Evolutionary conservation across 2,113 vertebrate genomes (phyloP).

Genomic region (Hoplias malabaricus): DNA sequence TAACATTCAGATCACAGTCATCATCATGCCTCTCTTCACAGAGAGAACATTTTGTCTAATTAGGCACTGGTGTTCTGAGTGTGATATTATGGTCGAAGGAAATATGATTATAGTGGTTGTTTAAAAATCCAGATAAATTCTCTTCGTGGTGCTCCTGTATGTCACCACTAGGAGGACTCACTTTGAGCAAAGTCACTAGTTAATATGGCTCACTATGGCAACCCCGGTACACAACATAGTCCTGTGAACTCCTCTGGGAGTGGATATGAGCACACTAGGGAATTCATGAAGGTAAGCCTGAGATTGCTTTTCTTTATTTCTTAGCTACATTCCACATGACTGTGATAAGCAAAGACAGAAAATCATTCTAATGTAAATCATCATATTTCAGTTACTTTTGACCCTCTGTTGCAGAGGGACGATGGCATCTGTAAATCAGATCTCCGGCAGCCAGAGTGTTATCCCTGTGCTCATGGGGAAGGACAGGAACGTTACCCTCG

Average conservation of each 20-base stretch:
- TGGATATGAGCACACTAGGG: background rate
- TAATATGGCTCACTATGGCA: constrained; percentile 38
- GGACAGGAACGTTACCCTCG: constrained; percentile 60
- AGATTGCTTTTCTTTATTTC: background rate
- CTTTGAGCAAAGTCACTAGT: background rate
- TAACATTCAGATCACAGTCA: background rate
- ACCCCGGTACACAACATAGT: constrained; percentile 35
- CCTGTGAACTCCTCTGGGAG: background rate
- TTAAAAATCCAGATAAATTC: background rate
- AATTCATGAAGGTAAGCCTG: constrained; percentile 29
- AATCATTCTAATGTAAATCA: background rate
- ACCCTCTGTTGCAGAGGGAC: background rate
- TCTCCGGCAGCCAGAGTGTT: constrained; percentile 30
- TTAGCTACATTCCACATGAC: background rate
- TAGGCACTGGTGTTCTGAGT: background rate
- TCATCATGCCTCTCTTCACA: background rate
- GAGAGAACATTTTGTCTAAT: background rate
- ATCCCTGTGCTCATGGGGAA: constrained; percentile 58
- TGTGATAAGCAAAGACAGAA: background rate
- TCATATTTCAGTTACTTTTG: background rate
- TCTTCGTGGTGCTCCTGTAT: background rate
- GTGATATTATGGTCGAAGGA: background rate
- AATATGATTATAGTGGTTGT: no score
- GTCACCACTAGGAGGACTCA: constrained; percentile 39
- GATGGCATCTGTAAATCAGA: constrained; percentile 32